Conservation (phyloP, 2,113 vertebrate genomes). For the Prionailurus bengalensis region DNA sequence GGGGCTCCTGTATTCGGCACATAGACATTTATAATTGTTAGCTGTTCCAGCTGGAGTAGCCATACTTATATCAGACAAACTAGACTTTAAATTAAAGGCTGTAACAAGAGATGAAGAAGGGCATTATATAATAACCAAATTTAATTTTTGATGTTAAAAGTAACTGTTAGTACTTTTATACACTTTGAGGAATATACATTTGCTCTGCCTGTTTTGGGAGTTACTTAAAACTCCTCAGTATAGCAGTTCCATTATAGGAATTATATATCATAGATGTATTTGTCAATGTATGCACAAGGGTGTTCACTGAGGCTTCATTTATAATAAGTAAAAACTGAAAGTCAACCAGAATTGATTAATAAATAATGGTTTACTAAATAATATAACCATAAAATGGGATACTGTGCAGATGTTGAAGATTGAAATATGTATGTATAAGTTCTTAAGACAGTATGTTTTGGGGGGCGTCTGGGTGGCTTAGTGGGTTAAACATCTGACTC, state of each 20-base stretch:
- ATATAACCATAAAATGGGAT: not conserved
- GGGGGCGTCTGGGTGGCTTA: too few relatives aligned
- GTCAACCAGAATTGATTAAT: not conserved
- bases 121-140: not conserved
- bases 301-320: conserved; percentile 16
- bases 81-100: too few relatives aligned
- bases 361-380: not conserved
- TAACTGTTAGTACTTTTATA: not conserved
- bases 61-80: too few relatives aligned
- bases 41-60: too few relatives aligned
- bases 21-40: too few relatives aligned
- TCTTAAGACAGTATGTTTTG: not conserved
- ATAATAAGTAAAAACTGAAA: conserved; percentile 28
- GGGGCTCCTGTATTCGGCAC: too few relatives aligned
- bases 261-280: not conserved
- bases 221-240: not conserved
- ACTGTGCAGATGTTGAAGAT: not conserved
- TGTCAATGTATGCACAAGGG: not conserved
- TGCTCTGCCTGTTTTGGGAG: not conserved
- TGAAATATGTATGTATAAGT: not conserved
- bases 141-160: conserved; percentile 43
- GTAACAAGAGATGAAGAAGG: too few relatives aligned
- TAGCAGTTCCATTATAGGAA: not conserved
- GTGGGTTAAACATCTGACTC: too few relatives aligned
- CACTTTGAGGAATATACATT: not conserved